Percentiles rank a stretch among this genome's conserved stretches.
Evolutionary conservation across 2,113 vertebrate genomes (phyloP).

Genomic region (Cyanocitta stelleri): DNA sequence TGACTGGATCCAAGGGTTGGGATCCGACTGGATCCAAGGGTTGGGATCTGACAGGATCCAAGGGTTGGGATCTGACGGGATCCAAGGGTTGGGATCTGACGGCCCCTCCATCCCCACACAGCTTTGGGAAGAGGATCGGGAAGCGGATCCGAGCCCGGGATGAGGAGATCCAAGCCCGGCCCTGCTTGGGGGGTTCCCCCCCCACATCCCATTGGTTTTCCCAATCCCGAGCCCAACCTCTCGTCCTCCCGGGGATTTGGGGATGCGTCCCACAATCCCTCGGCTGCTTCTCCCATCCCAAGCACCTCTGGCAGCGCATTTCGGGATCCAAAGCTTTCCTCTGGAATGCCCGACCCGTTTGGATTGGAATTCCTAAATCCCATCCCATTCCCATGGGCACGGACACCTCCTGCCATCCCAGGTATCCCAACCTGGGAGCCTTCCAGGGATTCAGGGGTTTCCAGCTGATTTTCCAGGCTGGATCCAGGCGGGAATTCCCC

Average conservation of each 20-base stretch:
- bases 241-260: accelerated
- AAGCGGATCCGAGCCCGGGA: accelerated
- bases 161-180: not conserved
- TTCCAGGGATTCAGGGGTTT: not conserved
- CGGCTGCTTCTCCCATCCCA: accelerated
- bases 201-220: not conserved
- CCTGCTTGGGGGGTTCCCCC: not conserved
- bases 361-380: not conserved
- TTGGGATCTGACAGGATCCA: not conserved
- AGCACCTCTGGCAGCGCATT: not conserved
- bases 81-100: not conserved
- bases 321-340: not conserved
- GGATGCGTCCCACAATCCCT: not conserved
- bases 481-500: not conserved
- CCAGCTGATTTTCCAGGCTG: not conserved
- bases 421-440: not conserved
- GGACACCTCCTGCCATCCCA: not conserved
- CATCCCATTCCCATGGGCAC: not conserved
- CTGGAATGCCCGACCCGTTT: not conserved
- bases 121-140: not conserved
- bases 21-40: too few relatives aligned
- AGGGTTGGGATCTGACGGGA: too few relatives aligned
- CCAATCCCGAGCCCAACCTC: not conserved
- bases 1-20: too few relatives aligned
- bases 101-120: too few relatives aligned